These are phyloP conservation scores for Pelvicachromis taeniatus DNA, from an alignment of 2,113 vertebrate species.

Conservation along the genomic window DNA sequence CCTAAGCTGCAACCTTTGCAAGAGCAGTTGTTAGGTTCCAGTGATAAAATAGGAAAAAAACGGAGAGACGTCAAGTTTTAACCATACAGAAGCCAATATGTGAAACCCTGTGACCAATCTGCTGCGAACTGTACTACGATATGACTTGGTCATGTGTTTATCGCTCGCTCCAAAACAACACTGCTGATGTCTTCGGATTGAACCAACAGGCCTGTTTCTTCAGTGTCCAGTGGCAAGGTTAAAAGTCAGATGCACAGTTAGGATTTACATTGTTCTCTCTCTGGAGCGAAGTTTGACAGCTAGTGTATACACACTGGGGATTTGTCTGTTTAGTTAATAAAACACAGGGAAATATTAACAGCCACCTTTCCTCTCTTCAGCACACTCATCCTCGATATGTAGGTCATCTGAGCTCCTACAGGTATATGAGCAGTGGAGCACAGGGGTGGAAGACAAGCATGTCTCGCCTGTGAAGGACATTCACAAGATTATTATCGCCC, in stretches of 20 bases:
- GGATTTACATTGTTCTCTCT: conserved; percentile 15
- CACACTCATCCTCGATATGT: conserved; percentile 22
- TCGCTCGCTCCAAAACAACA: neutral
- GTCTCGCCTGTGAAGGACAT: conserved; percentile 68
- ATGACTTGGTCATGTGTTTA: neutral
- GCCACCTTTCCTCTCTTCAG: conserved; percentile 7
- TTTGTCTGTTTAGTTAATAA: conserved; percentile 55
- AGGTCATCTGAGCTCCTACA: conserved; percentile 53
- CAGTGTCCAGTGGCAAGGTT: neutral
- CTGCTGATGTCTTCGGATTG: neutral
- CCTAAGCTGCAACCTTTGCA: conserved; percentile 93
- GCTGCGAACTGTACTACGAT: neutral
- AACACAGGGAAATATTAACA: conserved; percentile 48
- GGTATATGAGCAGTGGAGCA: conserved; percentile 28
- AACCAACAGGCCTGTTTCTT: neutral
- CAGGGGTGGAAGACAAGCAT: conserved; percentile 17
- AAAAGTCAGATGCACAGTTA: conserved; percentile 8
- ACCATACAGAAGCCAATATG: conserved; percentile 37
- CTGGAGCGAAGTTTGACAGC: neutral
- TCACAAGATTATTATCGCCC: conserved; percentile 84
- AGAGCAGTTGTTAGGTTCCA: conserved; percentile 76
- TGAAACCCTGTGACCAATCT: conserved; percentile 8
- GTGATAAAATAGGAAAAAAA: conserved; percentile 65
- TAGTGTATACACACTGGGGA: conserved; percentile 27
- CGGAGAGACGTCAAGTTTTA: conserved; percentile 46